These are phyloP conservation scores for Eulacestoma nigropectus DNA, from an alignment of 2,113 vertebrate genomes.

Conservation along the genomic window DNA sequence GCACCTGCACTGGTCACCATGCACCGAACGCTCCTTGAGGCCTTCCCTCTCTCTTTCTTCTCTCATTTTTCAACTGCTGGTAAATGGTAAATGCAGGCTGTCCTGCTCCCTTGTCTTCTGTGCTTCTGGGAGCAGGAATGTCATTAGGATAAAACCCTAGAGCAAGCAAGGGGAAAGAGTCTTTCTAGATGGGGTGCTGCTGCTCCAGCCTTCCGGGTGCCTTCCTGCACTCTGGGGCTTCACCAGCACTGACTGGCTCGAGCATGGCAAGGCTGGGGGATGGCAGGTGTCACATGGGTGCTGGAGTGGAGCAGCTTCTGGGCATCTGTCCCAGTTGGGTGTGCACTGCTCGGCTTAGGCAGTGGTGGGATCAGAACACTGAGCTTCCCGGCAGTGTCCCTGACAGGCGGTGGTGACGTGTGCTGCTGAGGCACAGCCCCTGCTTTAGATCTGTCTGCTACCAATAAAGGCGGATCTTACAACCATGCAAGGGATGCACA, in stretches of 20 bases:
- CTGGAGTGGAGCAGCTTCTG: neutral
- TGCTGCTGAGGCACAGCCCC: neutral
- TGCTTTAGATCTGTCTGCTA: neutral
- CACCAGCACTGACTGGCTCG: neutral
- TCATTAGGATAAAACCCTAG: neutral
- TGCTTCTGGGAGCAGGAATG: neutral
- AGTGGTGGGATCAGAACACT: neutral
- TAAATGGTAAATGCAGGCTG: neutral
- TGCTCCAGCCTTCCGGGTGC: neutral
- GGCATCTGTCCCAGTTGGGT: neutral
- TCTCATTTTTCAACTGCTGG: neutral
- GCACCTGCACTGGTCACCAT: accelerated
- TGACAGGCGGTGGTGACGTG: neutral
- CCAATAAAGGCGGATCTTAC: neutral
- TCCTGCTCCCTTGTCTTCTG: neutral
- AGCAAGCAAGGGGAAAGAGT: neutral
- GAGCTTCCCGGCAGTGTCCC: neutral
- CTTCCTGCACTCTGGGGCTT: neutral
- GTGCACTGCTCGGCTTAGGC: neutral
- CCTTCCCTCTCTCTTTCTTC: neutral
- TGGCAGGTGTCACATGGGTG: neutral
- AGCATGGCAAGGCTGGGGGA: neutral
- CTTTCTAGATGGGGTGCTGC: neutral
- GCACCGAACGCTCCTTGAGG: accelerated
- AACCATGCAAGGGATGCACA: neutral